Evolutionary conservation across 64 coral and sea anemone species (phyloP), one percentile per base, ranked within the genome.

Genomic region (Dendronephthya gigantea): DNA sequence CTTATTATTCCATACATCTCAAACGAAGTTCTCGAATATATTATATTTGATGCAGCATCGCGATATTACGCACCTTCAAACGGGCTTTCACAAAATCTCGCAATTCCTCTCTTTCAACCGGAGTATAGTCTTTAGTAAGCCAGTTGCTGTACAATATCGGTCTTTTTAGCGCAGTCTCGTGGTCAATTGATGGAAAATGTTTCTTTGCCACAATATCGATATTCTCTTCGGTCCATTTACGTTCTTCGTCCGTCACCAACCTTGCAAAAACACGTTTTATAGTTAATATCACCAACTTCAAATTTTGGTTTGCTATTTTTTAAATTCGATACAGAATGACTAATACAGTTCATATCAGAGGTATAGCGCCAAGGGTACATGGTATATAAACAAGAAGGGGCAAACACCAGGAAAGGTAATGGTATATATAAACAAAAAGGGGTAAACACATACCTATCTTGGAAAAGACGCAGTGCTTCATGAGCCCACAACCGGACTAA

Each of bases 191-290:
- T 15, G 95, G 95, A 55, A 98, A 98, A 83, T 98, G 95, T 31
- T 98, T 98, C 90, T 93, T 72, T 15, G 95, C 95, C 10, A 98
- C 88, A 10, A 70, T 40, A 92, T 93, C 85, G 14, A 98, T 85
- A 40, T 98, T 98, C 37, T 98, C 95, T 76, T 98, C 95, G 70
- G 95, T 98, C 95, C 95, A 98, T 55, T 86, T 98, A 17, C 95
- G 90, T 85, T 98, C 95, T 40, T 98, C 95, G 16, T 98, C 95
- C 85, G 93, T 92, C 19, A 98, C 95, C 65, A 98, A 88, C 65
- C 95, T 98, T 39, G n/a, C 29, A 75, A 83, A 45, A 48, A 23
- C n/a, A n/a, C n/a, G n/a, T n/a, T n/a, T n/a, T n/a, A n/a, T n/a
- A n/a, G n/a, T n/a, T n/a, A n/a, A n/a, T n/a, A n/a, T n/a, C n/a